Evolutionary conservation across 1,140 invertebrate species (phyloP).

Genomic region (Drosophila prosaltans): DNA sequence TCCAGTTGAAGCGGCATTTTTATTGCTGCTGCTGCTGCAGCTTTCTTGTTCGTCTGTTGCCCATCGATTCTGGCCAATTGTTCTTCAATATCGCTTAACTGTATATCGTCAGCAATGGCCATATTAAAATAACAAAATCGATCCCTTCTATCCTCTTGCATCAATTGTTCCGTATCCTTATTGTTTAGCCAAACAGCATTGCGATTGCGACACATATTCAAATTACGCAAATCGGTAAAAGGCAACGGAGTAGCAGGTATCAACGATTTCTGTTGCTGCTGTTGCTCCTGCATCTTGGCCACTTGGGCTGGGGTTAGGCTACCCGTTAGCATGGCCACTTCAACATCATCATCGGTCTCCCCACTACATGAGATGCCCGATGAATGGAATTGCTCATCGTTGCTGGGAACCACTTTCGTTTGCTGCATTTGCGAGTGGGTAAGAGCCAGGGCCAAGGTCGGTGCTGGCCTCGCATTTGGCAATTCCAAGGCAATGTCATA

Average conservation of each 20-base stretch:
- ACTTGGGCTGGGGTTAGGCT: constrained; percentile 57
- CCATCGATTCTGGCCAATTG: constrained; percentile 79
- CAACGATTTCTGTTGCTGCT: constrained; percentile 25
- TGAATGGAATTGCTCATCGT: constrained; percentile 78
- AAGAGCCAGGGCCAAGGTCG: constrained; percentile 59
- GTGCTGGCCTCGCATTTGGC: constrained; percentile 43
- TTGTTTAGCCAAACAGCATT: constrained; percentile 75
- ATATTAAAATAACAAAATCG: constrained; percentile 41
- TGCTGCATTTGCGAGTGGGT: constrained; percentile 48
- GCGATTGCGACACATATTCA: constrained; percentile 74
- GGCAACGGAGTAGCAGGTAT: constrained; percentile 29
- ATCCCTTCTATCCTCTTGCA: constrained; percentile 28
- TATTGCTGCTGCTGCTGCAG: constrained; percentile 40
- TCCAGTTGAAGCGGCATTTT: constrained; percentile 39
- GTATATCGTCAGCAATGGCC: constrained; percentile 76
- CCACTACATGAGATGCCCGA: constrained; percentile 78
- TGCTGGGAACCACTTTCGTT: constrained; percentile 46
- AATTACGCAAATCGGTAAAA: constrained; percentile 59
- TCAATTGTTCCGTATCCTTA: constrained; percentile 58
- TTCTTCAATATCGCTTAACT: constrained; percentile 82
- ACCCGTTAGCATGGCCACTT: constrained; percentile 77
- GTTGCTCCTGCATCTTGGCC: constrained; percentile 38
- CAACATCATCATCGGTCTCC: constrained; percentile 70
- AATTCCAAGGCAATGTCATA: constrained; percentile 62
- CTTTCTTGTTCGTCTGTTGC: constrained; percentile 43